phyloP scores from a whole-genome alignment of 2,113 vertebrate species.

The Xenus cinereus region DNA sequence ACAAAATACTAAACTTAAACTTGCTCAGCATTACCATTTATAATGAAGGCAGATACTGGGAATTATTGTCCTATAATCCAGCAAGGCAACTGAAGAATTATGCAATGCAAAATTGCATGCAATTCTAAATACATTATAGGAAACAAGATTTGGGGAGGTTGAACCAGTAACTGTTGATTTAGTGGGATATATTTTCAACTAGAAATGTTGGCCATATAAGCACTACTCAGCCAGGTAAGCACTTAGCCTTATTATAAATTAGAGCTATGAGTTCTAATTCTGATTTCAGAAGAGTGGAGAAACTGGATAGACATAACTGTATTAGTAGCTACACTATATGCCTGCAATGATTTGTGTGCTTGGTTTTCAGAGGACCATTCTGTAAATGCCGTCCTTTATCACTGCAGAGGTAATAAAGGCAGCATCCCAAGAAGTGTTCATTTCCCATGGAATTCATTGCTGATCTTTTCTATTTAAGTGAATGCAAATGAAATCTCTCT shows the following conservation, averaged over 20 bases:
- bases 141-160: background rate
- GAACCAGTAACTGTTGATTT: background rate
- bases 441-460: background rate
- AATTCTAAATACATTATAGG: background rate
- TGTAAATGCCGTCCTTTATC: conserved; percentile 6
- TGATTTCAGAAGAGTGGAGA: background rate
- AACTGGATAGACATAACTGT: background rate
- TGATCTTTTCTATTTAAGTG: conserved; percentile 18
- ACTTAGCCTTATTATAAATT: background rate
- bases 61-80: background rate
- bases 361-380: background rate
- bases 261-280: background rate
- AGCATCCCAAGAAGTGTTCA: background rate
- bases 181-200: background rate
- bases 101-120: background rate
- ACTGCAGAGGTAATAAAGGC: background rate
- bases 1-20: background rate
- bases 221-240: background rate
- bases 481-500: conserved; percentile 34
- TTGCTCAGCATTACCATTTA: background rate
- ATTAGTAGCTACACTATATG: background rate
- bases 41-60: background rate
- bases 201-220: background rate
- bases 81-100: background rate
- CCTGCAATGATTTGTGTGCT: conserved; percentile 5